Evolutionary conservation across 1,140 invertebrate species (phyloP).

Genomic region (Tenebrio molitor): DNA sequence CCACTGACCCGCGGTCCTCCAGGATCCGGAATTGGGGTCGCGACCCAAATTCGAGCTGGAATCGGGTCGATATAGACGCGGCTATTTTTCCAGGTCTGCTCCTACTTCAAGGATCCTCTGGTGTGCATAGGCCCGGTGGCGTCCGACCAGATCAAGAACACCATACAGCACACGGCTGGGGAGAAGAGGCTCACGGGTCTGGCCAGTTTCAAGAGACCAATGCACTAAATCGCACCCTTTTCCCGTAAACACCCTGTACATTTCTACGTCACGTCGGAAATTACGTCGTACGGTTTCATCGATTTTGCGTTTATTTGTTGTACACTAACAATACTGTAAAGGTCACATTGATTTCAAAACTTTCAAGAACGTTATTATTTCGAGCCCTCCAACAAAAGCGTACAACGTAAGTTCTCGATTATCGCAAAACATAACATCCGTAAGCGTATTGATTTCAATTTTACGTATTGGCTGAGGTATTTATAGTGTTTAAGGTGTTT

Average conservation of each 20-base stretch:
- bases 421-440: conserved; percentile 31
- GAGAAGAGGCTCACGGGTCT: conserved; percentile 81
- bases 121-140: conserved; percentile 90
- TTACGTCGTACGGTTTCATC: conserved; percentile 40
- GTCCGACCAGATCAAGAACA: conserved; percentile 75
- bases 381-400: conserved; percentile 51
- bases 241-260: conserved; percentile 42
- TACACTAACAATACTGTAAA: conserved; percentile 25
- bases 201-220: conserved; percentile 66
- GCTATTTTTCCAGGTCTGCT: conserved; percentile 77
- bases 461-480: conserved; percentile 58
- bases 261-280: conserved; percentile 44
- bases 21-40: conserved; percentile 32
- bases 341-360: conserved; percentile 23
- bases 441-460: conserved; percentile 40
- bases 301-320: conserved; percentile 36
- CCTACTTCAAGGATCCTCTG: conserved; percentile 90
- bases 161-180: conserved; percentile 82
- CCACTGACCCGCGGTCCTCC: not conserved
- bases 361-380: conserved; percentile 24
- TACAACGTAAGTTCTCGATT: conserved; percentile 41
- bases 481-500: conserved; percentile 54
- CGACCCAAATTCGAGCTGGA: conserved; percentile 42
- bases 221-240: conserved; percentile 67
- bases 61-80: conserved; percentile 26